These are phyloP conservation scores for Imbricaverruca yamaguchii DNA, from an alignment of 2,888 invertebrate genomes.

Conservation along the genomic window DNA sequence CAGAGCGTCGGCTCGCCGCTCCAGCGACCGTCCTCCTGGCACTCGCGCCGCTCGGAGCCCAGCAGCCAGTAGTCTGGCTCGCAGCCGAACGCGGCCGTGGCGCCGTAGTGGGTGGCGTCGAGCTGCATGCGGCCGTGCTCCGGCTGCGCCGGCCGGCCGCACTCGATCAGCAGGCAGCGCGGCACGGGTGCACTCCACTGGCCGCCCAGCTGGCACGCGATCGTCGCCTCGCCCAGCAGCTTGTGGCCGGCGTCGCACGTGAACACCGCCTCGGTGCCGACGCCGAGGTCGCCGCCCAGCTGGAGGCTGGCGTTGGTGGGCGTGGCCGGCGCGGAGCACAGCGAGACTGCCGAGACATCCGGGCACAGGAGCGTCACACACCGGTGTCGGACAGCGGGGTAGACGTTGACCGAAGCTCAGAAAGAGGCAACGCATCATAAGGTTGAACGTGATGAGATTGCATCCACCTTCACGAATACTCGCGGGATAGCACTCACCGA, in stretches of 20 bases:
- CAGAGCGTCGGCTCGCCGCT: constrained; percentile 48
- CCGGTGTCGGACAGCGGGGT: too few species aligned
- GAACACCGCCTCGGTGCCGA: constrained; percentile 53
- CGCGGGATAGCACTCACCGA: too few species aligned
- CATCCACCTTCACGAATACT: too few species aligned
- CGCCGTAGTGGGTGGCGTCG: constrained; percentile 82
- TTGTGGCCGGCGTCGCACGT: constrained; percentile 75
- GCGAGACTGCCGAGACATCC: background rate
- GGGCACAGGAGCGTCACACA: background rate
- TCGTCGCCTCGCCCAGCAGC: constrained; percentile 69
- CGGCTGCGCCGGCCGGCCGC: constrained; percentile 36
- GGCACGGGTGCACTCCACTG: constrained; percentile 74
- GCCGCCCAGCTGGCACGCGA: constrained; percentile 77
- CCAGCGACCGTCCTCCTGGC: constrained; percentile 65
- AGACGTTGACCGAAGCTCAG: too few species aligned
- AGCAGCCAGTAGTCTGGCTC: constrained; percentile 69
- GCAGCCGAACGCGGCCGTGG: constrained; percentile 75
- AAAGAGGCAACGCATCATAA: too few species aligned
- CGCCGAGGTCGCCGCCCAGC: constrained; percentile 62
- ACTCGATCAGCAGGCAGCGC: constrained; percentile 56
- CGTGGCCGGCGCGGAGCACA: constrained; percentile 51
- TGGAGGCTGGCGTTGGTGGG: constrained; percentile 79
- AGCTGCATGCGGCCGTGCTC: constrained; percentile 55
- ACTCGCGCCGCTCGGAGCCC: constrained; percentile 48
- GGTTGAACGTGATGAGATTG: too few species aligned